phyloP scores from a whole-genome alignment of 2,113 vertebrate species.

The Garra rufa region DNA sequence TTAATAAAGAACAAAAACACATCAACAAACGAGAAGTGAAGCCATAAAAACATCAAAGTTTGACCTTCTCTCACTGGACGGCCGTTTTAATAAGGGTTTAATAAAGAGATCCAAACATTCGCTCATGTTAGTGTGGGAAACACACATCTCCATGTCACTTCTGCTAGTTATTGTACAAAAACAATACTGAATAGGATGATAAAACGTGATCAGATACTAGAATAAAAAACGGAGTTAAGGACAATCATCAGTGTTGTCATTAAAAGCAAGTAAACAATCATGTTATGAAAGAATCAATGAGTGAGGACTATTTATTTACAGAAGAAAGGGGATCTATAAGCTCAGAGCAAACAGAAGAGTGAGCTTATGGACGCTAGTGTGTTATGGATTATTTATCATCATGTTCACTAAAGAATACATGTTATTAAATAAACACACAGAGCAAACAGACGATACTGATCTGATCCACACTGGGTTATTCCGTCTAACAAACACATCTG shows the following conservation, averaged over 20 bases:
- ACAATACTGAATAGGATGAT: background rate
- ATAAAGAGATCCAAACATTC: background rate
- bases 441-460: too few relatives aligned
- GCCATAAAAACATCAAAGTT: constrained; percentile 76
- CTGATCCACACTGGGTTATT: too few relatives aligned
- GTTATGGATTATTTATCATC: background rate
- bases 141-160: background rate
- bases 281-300: background rate
- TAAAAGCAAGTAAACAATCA: background rate
- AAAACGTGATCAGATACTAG: background rate
- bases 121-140: background rate
- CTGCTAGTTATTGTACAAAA: background rate
- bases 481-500: too few relatives aligned
- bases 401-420: constrained; percentile 7
- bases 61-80: constrained; percentile 56
- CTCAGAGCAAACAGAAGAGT: background rate
- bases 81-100: background rate
- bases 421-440: constrained; percentile 36
- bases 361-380: too few relatives aligned
- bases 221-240: background rate
- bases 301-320: background rate
- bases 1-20: constrained; percentile 82
- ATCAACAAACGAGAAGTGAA: constrained; percentile 75
- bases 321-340: background rate
- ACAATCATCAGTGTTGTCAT: background rate